Percentiles rank a stretch among this genome's conserved stretches.
These are phyloP conservation scores for Onychostruthus taczanowskii DNA, from an alignment of 2,113 vertebrate species.

Conservation along the genomic window DNA sequence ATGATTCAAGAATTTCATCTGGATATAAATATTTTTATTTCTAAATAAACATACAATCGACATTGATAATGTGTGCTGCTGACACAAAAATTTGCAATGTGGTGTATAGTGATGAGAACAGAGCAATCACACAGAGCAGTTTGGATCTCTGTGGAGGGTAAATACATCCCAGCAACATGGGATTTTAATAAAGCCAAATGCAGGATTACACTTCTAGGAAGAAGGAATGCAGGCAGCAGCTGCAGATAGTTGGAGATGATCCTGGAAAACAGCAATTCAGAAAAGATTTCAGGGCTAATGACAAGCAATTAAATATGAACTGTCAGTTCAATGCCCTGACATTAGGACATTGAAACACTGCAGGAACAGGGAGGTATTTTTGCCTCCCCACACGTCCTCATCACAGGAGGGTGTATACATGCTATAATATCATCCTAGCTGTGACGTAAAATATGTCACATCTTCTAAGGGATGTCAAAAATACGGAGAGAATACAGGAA, in stretches of 20 bases:
- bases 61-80: conserved; percentile 55
- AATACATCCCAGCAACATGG: conserved; percentile 31
- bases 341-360: neutral
- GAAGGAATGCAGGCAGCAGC: conserved; percentile 54
- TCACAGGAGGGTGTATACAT: neutral
- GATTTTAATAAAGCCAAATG: conserved; percentile 38
- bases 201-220: conserved; percentile 12
- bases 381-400: neutral
- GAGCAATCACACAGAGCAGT: conserved; percentile 13
- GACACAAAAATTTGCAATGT: conserved; percentile 41
- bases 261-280: conserved; percentile 20
- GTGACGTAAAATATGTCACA: neutral
- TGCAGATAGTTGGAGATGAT: neutral
- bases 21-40: conserved; percentile 62
- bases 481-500: neutral
- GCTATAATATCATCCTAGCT: neutral
- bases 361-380: conserved; percentile 13
- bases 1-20: neutral
- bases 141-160: conserved; percentile 20
- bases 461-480: neutral
- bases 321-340: conserved; percentile 14
- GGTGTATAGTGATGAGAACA: conserved; percentile 39
- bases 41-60: conserved; percentile 22
- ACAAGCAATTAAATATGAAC: conserved; percentile 21
- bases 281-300: conserved; percentile 16